Evolutionary conservation across 64 coral and sea anemone species (phyloP).

Genomic region (Stichodactyla helianthus): DNA sequence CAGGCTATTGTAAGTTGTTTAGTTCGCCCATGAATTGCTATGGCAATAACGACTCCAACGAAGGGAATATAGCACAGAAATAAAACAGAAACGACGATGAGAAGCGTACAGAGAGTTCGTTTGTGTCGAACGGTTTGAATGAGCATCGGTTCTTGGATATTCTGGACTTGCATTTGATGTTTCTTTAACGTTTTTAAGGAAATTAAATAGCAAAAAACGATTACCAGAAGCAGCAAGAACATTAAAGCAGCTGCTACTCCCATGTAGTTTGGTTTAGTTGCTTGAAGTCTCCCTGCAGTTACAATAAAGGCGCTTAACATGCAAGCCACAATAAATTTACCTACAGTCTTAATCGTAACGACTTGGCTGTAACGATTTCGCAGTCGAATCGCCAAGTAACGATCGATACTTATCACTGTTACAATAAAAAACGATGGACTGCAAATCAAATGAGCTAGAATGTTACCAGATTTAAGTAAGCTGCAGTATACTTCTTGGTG

Average conservation of each 20-base stretch:
- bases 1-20: constrained; percentile 1
- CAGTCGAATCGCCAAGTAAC: constrained; percentile 19
- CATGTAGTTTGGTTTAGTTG: constrained; percentile 9
- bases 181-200: not conserved
- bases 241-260: not conserved
- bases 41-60: not conserved
- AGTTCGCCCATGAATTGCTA: constrained; percentile 26
- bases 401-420: constrained; percentile 39
- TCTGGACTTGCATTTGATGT: not conserved
- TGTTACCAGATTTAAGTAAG: not conserved
- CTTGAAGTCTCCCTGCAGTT: not conserved
- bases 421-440: constrained; percentile 35
- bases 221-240: not conserved
- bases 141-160: no score
- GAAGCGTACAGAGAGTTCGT: not conserved
- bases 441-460: constrained; percentile 18
- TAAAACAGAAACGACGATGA: not conserved
- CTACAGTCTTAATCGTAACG: not conserved
- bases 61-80: constrained; percentile 33
- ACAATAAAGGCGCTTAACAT: not conserved
- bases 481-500: not conserved
- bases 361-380: not conserved
- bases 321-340: not conserved
- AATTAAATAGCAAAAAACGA: not conserved
- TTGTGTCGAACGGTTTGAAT: not conserved